Base-by-base conservation (phyloP, 1,140 invertebrate genomes). In the Apolygus lucorum region DNA sequence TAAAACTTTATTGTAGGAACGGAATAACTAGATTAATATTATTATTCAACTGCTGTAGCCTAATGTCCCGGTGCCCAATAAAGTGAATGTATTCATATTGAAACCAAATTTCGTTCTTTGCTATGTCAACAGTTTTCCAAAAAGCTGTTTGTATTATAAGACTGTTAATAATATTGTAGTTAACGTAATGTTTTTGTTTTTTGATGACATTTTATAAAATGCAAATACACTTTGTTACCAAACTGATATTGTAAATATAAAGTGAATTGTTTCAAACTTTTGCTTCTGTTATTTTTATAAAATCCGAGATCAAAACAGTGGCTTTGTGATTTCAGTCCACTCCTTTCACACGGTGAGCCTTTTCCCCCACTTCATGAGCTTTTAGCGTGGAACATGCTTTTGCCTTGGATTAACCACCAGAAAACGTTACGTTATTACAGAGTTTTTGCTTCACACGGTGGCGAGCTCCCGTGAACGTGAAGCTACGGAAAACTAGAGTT, bases 141-240 rank as follows among this genome's bases (percentile, higher is more conserved):
- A 59, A 59, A 59, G 54, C 54, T 59, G 54, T 59, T 59, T 59
- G 54, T 59, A 59, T 59, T 22, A 59, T 59, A 59, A 59, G 54
- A 59, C 54, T 59, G 54, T 59, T 59, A 59, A 59, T 17, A 59
- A 59, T 59, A 59, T 59, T 14, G 54, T 59, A 59, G 54, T 59
- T 59, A 59, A 59, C 22, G 34, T 42, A 59, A 59, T 17, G 54
- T 59, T 59, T 59, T 59, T 24, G 54, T 59, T 59, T 17, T 11
- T 59, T 59, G 54, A 59, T 24, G 22, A 59, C 54, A 59, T 59
- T 59, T 59, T 59, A 59, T 59, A 59, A 59, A 59, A 59, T 59
- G 54, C 54, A 59, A 59, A 59, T 59, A 59, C 54, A 59, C 54
- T 59, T 59, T 59, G 54, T 59, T 59, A 59, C 54, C 54, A 59